Conservation (phyloP, 2,888 invertebrate genomes). For the Hololepta plana region DNA sequence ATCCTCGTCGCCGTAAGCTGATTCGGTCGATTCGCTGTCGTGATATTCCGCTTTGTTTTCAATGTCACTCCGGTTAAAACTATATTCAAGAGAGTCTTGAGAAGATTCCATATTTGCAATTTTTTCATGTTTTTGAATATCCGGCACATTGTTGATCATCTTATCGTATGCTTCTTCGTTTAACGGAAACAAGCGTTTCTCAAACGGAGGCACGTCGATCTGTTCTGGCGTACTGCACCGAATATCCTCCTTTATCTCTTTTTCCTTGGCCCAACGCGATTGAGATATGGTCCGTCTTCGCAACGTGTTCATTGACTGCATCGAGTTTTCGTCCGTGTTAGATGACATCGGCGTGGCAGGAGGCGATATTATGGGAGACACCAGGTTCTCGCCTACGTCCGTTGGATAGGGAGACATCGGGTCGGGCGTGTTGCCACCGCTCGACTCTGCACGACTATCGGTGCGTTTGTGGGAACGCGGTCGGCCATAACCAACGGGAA, state of each 20-base stretch:
- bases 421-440: conserved; percentile 59
- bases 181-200: conserved; percentile 57
- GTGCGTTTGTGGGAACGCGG: conserved; percentile 43
- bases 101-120: too few relatives aligned
- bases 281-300: not conserved
- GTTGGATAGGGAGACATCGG: conserved; percentile 40
- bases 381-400: conserved; percentile 24
- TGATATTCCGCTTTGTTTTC: conserved; percentile 19
- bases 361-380: conserved; percentile 10
- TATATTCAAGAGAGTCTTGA: too few relatives aligned
- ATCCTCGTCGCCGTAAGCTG: conserved; percentile 54
- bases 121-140: conserved; percentile 31
- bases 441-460: conserved; percentile 49
- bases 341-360: conserved; percentile 19
- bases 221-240: conserved; percentile 17
- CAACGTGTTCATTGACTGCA: not conserved
- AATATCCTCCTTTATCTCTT: conserved; percentile 15
- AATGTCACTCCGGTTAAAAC: too few relatives aligned
- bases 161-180: conserved; percentile 46
- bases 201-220: conserved; percentile 46
- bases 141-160: conserved; percentile 54
- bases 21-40: conserved; percentile 33
- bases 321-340: not conserved
- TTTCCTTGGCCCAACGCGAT: not conserved
- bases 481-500: conserved; percentile 25